A percentile compares a stretch with the other conserved stretches of the same genome.
These are phyloP conservation scores for Tupaia tana DNA, from an alignment of 2,113 vertebrate species.

Conservation along the genomic window DNA sequence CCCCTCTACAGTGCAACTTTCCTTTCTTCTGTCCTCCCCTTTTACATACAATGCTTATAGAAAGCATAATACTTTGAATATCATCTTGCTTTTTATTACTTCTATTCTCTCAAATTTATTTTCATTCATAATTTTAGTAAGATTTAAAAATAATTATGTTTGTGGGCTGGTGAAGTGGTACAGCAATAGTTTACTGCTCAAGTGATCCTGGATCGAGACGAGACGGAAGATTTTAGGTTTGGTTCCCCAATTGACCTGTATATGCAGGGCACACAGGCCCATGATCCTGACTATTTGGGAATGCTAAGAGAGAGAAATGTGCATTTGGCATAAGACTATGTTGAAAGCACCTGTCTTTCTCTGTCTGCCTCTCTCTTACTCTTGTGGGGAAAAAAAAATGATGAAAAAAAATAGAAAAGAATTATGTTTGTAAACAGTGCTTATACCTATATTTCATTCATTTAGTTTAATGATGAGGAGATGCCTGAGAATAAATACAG, in stretches of 20 bases:
- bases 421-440: neutral
- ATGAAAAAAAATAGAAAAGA: neutral
- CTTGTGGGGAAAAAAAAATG: too few species aligned
- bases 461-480: slow-evolving; percentile 16
- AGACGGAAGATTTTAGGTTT: too few species aligned
- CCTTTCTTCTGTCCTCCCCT: neutral
- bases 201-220: too few species aligned
- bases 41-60: neutral
- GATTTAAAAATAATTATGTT: slow-evolving; percentile 11
- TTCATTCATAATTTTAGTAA: slow-evolving; percentile 7
- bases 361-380: too few species aligned
- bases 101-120: slow-evolving; percentile 11
- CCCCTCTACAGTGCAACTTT: neutral
- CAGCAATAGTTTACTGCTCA: too few species aligned
- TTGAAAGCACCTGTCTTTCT: too few species aligned
- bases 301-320: too few species aligned
- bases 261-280: too few species aligned
- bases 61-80: slow-evolving; percentile 28
- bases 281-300: too few species aligned
- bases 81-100: slow-evolving; percentile 34
- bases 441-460: slow-evolving; percentile 33
- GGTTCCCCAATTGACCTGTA: too few species aligned
- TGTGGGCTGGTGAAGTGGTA: neutral
- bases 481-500: neutral
- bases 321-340: too few species aligned